phyloP scores from a whole-genome alignment of 2,113 vertebrate genomes.

The Forbesichthys agassizii region DNA sequence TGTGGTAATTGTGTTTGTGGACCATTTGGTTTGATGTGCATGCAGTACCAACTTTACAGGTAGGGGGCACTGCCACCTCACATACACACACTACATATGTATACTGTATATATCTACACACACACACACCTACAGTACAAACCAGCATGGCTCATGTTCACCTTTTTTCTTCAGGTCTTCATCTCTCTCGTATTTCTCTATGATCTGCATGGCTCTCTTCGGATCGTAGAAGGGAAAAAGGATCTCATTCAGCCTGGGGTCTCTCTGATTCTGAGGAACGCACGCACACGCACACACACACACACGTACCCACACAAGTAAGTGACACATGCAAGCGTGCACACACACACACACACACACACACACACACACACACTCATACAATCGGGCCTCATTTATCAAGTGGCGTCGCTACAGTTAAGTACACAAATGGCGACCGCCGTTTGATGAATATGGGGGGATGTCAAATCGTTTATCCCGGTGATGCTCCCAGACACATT shows the following conservation, averaged over 20 bases:
- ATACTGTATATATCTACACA: no score
- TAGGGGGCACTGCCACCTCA: no score
- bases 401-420: no score
- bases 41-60: no score
- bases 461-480: no score
- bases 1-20: no score
- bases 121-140: neutral
- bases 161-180: conserved; percentile 92
- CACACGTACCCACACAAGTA: conserved; percentile 12
- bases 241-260: conserved; percentile 97
- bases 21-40: no score
- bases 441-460: no score
- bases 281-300: conserved; percentile 34
- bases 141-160: conserved; percentile 45
- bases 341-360: conserved; percentile 1
- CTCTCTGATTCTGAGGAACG: conserved; percentile 90
- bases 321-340: conserved; percentile 10
- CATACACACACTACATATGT: no score
- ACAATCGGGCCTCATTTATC: neutral
- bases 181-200: conserved; percentile 93
- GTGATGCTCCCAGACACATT: no score
- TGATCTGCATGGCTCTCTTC: conserved; percentile 96
- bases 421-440: no score
- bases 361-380: conserved; percentile 8
- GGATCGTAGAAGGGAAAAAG: conserved; percentile 97